phyloP scores from a whole-genome alignment of 1,140 invertebrate genomes.

The Chlorops oryzae region DNA sequence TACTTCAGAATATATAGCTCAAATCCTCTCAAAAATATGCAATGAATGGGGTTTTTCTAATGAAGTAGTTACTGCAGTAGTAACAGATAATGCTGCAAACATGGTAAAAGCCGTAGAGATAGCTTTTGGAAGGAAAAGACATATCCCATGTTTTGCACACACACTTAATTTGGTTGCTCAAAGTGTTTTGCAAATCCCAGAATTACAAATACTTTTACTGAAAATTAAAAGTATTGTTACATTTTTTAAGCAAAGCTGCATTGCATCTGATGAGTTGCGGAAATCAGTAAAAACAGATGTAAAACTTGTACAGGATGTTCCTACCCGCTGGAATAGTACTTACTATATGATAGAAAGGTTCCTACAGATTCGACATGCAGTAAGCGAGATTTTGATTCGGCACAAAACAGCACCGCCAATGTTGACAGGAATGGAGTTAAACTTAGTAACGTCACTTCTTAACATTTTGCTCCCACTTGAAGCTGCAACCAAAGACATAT shows the following conservation, averaged over 20 bases:
- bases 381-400: conserved; percentile 35
- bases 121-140: conserved; percentile 41
- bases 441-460: conserved; percentile 30
- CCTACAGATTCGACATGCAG: conserved; percentile 28
- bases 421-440: conserved; percentile 33
- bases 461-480: conserved; percentile 36
- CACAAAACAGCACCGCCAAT: conserved; percentile 37
- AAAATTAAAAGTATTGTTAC: conserved; percentile 43
- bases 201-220: conserved; percentile 5
- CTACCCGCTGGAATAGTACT: conserved; percentile 40
- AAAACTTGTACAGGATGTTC: conserved; percentile 36
- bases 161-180: conserved; percentile 45
- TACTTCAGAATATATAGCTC: conserved; percentile 31
- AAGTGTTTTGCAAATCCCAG: conserved; percentile 20
- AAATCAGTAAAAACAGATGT: conserved; percentile 19
- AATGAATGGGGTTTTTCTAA: conserved; percentile 39
- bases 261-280: conserved; percentile 37
- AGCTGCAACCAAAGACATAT: conserved; percentile 45
- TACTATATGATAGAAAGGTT: conserved; percentile 46
- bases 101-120: conserved; percentile 44
- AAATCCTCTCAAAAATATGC: conserved; percentile 32
- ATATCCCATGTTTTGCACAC: conserved; percentile 48
- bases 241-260: conserved; percentile 41
- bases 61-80: conserved; percentile 43
- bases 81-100: conserved; percentile 47